A percentile compares a stretch with the other conserved stretches of the same genome.
Evolutionary conservation across 2,797 vertebrate species (phyloP).

Genomic region (Tachyglossus aculeatus): DNA sequence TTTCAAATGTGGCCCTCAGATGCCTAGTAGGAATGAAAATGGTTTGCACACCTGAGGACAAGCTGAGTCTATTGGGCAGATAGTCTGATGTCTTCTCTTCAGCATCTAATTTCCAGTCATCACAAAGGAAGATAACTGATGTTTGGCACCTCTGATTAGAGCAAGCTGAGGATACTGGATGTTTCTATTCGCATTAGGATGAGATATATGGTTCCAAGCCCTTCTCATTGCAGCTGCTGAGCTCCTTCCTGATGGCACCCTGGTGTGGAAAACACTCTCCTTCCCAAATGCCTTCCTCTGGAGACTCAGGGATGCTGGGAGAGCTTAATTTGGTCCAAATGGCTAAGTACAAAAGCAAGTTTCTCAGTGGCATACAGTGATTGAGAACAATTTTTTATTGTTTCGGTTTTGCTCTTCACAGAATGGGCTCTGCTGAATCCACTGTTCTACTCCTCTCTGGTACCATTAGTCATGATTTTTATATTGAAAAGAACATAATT

Average conservation of each 20-base stretch:
- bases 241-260: not conserved
- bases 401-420: constrained; percentile 30
- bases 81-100: no score
- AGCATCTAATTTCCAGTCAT: no score
- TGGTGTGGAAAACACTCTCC: not conserved
- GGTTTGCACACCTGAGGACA: no score
- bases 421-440: constrained; percentile 55
- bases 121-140: no score
- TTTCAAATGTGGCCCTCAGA: no score
- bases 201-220: not conserved
- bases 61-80: no score
- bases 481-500: constrained; percentile 74
- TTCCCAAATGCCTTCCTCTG: constrained; percentile 41
- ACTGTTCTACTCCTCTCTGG: constrained; percentile 57
- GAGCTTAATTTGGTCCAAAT: constrained; percentile 56
- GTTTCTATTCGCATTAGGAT: not conserved
- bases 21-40: no score
- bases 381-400: constrained; percentile 37
- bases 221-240: constrained; percentile 17
- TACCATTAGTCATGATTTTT: constrained; percentile 70
- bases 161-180: no score
- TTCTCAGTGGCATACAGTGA: constrained; percentile 35
- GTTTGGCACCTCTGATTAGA: no score
- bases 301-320: constrained; percentile 36
- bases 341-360: constrained; percentile 42